A percentile compares a stretch with the other conserved stretches of the same genome.
These are phyloP conservation scores for Trichomycterus rosablanca DNA, from an alignment of 2,113 vertebrate genomes.

Conservation along the genomic window DNA sequence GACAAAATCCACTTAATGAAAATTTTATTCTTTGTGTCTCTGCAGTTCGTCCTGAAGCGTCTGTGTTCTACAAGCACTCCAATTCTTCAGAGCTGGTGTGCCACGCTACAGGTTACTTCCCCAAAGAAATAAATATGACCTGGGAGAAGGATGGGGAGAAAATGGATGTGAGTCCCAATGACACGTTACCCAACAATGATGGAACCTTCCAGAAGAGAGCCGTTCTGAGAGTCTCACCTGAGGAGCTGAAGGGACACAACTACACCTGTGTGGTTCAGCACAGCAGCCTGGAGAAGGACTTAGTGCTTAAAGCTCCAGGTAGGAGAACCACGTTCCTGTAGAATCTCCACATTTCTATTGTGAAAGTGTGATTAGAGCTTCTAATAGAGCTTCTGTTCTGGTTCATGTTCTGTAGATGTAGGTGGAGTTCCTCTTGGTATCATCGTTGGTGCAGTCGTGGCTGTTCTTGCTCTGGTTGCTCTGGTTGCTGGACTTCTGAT, in stretches of 20 bases:
- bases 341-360: background rate
- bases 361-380: no score
- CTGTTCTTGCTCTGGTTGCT: background rate
- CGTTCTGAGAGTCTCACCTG: constrained; percentile 12
- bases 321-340: background rate
- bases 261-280: constrained; percentile 39
- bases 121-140: constrained; percentile 28
- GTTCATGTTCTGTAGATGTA: background rate
- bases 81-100: constrained; percentile 45
- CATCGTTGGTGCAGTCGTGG: background rate
- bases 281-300: background rate
- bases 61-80: constrained; percentile 22
- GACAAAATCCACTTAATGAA: background rate
- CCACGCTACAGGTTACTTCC: constrained; percentile 54
- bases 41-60: constrained; percentile 30
- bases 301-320: background rate
- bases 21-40: background rate
- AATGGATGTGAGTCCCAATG: constrained; percentile 38
- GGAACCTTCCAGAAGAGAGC: constrained; percentile 50
- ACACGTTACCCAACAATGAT: constrained; percentile 50
- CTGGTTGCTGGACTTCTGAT: no score
- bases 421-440: background rate
- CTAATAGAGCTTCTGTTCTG: no score
- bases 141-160: constrained; percentile 38
- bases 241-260: background rate